A percentile compares a stretch with the other conserved stretches of the same genome.
Evolutionary conservation across 2,797 vertebrate species (phyloP).

Genomic region (Eulemur albifrons): DNA sequence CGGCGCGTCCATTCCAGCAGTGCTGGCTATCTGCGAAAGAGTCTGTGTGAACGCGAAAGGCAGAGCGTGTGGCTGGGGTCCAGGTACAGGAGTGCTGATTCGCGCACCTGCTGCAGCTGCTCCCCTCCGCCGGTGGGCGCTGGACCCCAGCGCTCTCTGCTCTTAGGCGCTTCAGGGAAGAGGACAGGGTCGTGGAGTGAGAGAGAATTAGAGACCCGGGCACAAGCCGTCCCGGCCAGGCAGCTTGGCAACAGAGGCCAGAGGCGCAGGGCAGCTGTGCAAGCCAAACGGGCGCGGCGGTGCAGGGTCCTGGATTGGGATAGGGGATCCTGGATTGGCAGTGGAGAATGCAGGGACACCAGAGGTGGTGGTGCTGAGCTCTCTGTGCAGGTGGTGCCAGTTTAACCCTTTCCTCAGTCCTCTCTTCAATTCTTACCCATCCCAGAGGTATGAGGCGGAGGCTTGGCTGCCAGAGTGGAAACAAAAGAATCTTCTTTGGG

Average conservation of each 20-base stretch:
- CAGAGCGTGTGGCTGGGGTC: background rate
- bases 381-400: background rate
- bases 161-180: background rate
- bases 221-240: too few species aligned
- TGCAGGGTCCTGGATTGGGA: background rate
- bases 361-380: background rate
- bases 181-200: background rate
- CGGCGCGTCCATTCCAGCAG: background rate
- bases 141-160: background rate
- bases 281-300: background rate
- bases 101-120: too few species aligned
- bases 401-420: background rate
- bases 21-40: background rate
- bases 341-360: background rate
- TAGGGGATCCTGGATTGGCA: background rate
- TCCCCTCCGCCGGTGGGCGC: background rate
- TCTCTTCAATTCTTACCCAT: background rate
- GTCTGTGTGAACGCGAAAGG: background rate
- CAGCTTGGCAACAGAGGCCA: background rate
- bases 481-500: background rate
- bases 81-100: background rate
- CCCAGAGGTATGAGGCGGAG: background rate
- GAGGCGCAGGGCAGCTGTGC: background rate
- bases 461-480: background rate
- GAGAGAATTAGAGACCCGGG: fast-evolving